phyloP scores from a whole-genome alignment of 2,113 vertebrate species.

The Fulica atra region DNA sequence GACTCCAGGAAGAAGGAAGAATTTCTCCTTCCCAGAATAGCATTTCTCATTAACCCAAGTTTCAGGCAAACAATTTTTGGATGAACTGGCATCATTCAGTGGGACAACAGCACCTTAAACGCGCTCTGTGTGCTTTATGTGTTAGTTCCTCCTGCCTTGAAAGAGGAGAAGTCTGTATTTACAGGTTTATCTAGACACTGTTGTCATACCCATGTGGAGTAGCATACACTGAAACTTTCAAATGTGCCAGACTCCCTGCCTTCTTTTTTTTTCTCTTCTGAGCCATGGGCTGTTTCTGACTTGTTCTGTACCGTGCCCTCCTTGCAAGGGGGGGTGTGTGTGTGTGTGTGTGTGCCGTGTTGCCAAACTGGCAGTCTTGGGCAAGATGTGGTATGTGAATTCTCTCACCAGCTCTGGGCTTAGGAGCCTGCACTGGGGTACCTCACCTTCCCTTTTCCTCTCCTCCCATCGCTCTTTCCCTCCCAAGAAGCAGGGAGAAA shows the following conservation, averaged over 20 bases:
- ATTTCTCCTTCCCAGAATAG: neutral
- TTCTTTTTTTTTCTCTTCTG: neutral
- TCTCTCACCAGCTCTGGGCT: neutral
- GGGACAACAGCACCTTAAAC: neutral
- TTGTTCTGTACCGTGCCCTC: neutral
- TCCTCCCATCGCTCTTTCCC: neutral
- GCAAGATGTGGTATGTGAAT: neutral
- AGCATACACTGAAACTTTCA: neutral
- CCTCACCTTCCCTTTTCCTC: neutral
- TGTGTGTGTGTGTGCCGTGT: too few species aligned
- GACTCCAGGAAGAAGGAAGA: conserved; percentile 40
- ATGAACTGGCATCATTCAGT: neutral
- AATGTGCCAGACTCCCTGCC: neutral
- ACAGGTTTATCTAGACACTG: neutral
- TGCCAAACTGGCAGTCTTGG: neutral
- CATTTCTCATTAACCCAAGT: conserved; percentile 13
- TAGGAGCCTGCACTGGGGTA: neutral
- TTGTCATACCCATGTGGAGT: neutral
- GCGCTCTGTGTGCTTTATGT: rapidly evolving
- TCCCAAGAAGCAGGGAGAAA: neutral
- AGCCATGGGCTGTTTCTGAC: neutral
- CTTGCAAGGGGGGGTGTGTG: neutral
- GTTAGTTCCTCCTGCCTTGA: neutral
- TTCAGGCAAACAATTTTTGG: conserved; percentile 15
- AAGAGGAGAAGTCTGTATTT: neutral